Percentiles rank a stretch among this genome's conserved stretches.
Evolutionary conservation across 2,888 invertebrate genomes (phyloP).

Genomic region (Harpalus rufipes): DNA sequence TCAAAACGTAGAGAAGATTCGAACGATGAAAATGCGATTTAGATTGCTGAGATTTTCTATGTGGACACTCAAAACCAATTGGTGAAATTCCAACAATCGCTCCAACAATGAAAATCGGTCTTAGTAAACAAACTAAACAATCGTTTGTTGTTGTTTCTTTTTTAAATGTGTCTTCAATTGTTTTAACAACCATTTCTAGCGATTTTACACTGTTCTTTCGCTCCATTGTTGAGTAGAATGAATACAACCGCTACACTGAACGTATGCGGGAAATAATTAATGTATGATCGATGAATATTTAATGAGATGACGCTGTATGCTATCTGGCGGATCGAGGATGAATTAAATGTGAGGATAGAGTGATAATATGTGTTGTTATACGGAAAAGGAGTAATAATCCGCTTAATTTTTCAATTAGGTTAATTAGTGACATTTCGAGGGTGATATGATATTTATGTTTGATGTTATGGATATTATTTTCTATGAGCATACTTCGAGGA

Average conservation of each 20-base stretch:
- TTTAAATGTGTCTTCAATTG: slow-evolving; percentile 21
- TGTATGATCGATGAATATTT: slow-evolving; percentile 46
- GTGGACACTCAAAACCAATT: slow-evolving; percentile 39
- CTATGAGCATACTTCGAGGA: neutral
- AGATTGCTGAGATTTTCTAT: slow-evolving; percentile 5
- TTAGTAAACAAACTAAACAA: slow-evolving; percentile 54
- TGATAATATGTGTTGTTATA: slow-evolving; percentile 20
- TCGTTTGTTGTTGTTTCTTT: slow-evolving; percentile 10
- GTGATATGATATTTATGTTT: slow-evolving; percentile 14
- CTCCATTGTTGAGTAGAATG: slow-evolving; percentile 31
- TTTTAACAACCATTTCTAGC: slow-evolving; percentile 15
- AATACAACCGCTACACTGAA: neutral
- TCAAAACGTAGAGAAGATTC: neutral
- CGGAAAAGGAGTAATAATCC: neutral
- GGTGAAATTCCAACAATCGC: slow-evolving; percentile 54
- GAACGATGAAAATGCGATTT: slow-evolving; percentile 21
- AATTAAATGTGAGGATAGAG: slow-evolving; percentile 2
- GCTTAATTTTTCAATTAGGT: slow-evolving; percentile 33
- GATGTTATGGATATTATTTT: neutral
- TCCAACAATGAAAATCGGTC: slow-evolving; percentile 44
- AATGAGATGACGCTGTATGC: slow-evolving; percentile 20
- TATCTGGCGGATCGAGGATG: slow-evolving; percentile 46
- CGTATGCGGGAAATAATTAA: slow-evolving; percentile 40
- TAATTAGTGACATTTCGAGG: neutral
- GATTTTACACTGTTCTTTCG: slow-evolving; percentile 41